Evolutionary conservation across 2,888 invertebrate genomes (phyloP), one percentile per base, ranked within the genome.

Genomic region (Augiades crinisus): DNA sequence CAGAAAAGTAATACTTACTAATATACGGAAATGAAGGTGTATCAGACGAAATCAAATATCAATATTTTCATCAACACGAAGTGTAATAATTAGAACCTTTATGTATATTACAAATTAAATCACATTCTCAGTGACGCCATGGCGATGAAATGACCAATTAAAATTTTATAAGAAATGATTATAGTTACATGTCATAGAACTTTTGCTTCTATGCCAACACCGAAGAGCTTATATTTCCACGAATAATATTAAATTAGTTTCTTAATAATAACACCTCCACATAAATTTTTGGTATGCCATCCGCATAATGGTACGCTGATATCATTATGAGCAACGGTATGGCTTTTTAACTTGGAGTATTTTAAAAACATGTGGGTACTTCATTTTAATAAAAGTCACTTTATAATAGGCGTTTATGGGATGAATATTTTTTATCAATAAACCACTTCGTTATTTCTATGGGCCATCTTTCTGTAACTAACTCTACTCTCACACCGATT

Each of bases 301-400:
- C 16, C 1, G 44, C 30, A 13, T 49, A 50, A 43, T 37, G 50
- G 16, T 44, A 30, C 37, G 10, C 30, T 33, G 50, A 50, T 50
- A 49, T 33, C 40, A 37, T 41, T 38, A 53, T 13, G 21, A 24
- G 54, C 34, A 47, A 47, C 46, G 53, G 33, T 7, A 36, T 27
- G 40, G 19, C 53, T 47, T 5, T 56, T 63, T 58, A 60, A 47
- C 55, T 40, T 57, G 54, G 57, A 50, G 34, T 52, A 50, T 67
- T 65, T 77, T 74, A 70, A 74, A 54, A 67, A 56, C 68, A 86
- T 84, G 74, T 68, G 85, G 87, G 86, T 75, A 76, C 78, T 81
- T 76, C 63, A 69, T 74, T 67, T 64, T 55, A 75, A 76, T 80
- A 72, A 75, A 70, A 63, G 62, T 66, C 65, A 57, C 66, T 70